Evolutionary conservation across 2,113 vertebrate genomes (phyloP).

Genomic region (Euleptes europaea): DNA sequence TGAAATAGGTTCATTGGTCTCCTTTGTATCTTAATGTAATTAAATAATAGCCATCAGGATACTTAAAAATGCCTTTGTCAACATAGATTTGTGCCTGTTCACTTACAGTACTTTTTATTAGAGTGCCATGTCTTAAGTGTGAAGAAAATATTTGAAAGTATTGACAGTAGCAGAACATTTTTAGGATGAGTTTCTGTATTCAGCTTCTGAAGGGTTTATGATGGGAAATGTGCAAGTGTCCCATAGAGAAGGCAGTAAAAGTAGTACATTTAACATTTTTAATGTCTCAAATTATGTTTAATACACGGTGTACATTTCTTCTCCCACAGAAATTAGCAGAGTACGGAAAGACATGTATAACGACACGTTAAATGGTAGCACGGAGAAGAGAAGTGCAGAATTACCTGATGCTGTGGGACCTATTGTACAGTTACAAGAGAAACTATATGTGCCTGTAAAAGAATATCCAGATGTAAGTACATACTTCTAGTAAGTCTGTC

Average conservation of each 20-base stretch:
- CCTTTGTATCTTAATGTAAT: too few species aligned
- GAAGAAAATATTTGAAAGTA: neutral
- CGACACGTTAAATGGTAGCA: conserved; percentile 96
- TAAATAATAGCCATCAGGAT: neutral
- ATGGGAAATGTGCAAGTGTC: neutral
- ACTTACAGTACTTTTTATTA: neutral
- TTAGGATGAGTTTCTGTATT: neutral
- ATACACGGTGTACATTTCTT: conserved; percentile 70
- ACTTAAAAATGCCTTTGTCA: neutral
- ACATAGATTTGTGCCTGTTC: neutral
- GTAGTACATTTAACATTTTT: conserved; percentile 27
- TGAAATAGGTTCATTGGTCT: neutral
- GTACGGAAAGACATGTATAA: conserved; percentile 99
- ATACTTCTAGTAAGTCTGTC: conserved; percentile 49
- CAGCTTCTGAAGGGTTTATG: neutral
- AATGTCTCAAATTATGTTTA: conserved; percentile 55
- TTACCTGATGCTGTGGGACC: conserved; percentile 95
- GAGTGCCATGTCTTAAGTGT: neutral
- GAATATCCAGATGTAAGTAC: conserved; percentile 98
- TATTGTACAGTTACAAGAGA: conserved; percentile 97
- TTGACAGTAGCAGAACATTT: neutral
- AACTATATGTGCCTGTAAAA: conserved; percentile 99
- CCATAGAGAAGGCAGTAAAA: neutral
- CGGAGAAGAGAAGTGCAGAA: conserved; percentile 93
- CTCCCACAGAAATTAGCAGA: conserved; percentile 92